Percentiles rank a stretch among this genome's conserved stretches.
These are phyloP conservation scores for Diuraphis noxia DNA, from an alignment of 1,140 invertebrate species.

Conservation along the genomic window DNA sequence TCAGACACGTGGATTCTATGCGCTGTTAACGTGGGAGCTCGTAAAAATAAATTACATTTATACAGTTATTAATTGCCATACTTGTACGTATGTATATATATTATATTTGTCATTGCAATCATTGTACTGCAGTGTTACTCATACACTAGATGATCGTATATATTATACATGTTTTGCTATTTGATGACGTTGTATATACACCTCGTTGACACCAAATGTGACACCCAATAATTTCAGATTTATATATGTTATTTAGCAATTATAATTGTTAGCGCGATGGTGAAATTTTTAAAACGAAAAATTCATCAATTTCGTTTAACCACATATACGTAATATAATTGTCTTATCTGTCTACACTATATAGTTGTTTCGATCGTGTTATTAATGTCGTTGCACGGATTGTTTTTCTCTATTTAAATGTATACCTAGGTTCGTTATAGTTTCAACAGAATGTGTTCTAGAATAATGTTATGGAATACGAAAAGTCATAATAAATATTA, in stretches of 20 bases:
- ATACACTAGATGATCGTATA: too few relatives aligned
- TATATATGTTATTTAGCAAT: neutral
- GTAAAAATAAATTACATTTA: constrained; percentile 16
- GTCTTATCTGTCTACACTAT: too few relatives aligned
- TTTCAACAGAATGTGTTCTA: neutral
- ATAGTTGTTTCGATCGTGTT: neutral
- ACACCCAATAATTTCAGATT: neutral
- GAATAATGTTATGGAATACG: neutral
- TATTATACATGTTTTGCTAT: neutral
- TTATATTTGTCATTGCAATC: constrained; percentile 15
- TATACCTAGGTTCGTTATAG: neutral
- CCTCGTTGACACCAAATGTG: neutral
- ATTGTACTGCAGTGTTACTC: neutral
- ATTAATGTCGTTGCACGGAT: neutral
- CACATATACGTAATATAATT: neutral
- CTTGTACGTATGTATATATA: neutral
- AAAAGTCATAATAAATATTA: neutral
- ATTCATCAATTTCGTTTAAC: neutral
- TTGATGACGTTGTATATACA: neutral
- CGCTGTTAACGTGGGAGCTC: constrained; percentile 32
- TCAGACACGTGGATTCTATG: constrained; percentile 10
- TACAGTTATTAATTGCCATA: neutral
- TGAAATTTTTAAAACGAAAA: neutral
- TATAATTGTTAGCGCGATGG: neutral
- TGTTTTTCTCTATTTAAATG: neutral